Conservation (phyloP, 2,113 vertebrate species). For the Noctilio leporinus region DNA sequence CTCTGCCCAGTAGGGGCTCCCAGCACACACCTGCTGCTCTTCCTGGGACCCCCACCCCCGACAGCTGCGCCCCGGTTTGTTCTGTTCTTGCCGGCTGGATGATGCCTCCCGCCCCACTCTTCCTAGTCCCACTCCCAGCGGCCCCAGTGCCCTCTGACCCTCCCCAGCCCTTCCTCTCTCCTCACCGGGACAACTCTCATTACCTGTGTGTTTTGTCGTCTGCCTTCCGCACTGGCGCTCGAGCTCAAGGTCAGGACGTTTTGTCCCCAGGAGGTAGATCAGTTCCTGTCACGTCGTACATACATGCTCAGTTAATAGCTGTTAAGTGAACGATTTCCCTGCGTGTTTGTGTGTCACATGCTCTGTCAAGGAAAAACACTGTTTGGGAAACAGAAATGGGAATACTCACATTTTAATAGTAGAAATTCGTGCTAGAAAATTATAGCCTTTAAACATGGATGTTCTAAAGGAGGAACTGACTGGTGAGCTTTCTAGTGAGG, state of each 20-base stretch:
- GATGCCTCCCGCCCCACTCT: background rate
- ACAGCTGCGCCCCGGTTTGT: too few relatives aligned
- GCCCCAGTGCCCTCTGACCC: rapidly evolving
- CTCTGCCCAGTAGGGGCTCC: rapidly evolving
- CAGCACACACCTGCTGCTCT: too few relatives aligned
- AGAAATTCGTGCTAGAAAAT: background rate
- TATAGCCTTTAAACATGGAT: background rate
- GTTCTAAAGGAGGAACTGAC: background rate
- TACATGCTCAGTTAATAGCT: background rate
- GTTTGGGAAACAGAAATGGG: background rate
- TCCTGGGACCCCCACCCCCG: too few relatives aligned
- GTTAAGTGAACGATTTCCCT: too few relatives aligned
- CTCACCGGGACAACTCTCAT: too few relatives aligned
- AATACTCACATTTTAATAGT: background rate
- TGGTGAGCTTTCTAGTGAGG: background rate
- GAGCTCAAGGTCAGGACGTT: background rate
- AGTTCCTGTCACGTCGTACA: background rate
- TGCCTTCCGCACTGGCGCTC: background rate
- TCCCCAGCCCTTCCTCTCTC: background rate
- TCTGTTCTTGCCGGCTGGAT: too few relatives aligned
- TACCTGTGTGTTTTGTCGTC: too few relatives aligned
- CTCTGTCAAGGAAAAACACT: background rate
- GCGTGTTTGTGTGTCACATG: background rate
- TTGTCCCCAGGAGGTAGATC: background rate
- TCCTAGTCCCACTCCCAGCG: rapidly evolving